Evolutionary conservation across 2,113 vertebrate genomes (phyloP).

Genomic region (Corynorhinus townsendii): DNA sequence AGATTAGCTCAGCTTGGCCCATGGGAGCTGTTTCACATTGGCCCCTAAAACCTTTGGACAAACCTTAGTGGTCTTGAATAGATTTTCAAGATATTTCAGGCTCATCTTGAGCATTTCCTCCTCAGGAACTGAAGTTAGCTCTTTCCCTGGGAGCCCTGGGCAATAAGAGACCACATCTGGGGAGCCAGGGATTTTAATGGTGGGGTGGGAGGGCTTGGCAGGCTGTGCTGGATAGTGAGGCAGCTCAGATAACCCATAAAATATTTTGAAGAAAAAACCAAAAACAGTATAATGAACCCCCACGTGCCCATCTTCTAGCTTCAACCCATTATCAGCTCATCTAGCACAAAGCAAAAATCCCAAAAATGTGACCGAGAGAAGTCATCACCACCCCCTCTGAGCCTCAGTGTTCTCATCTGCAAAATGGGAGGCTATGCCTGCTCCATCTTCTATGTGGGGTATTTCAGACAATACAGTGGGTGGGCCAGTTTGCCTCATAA

Average conservation of each 20-base stretch:
- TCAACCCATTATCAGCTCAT: background rate
- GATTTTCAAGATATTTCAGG: background rate
- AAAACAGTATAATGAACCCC: background rate
- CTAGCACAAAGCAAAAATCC: background rate
- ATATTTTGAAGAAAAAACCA: background rate
- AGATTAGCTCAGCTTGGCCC: background rate
- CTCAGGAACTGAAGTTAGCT: background rate
- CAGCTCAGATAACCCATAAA: background rate
- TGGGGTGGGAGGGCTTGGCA: background rate
- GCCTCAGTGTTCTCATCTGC: background rate
- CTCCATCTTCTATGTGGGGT: background rate
- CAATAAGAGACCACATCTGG: background rate
- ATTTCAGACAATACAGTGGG: background rate
- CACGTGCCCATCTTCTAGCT: background rate
- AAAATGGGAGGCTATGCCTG: background rate
- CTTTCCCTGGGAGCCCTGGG: background rate
- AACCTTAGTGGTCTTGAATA: background rate
- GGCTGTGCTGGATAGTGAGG: background rate
- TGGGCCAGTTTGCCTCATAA: background rate
- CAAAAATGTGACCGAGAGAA: background rate
- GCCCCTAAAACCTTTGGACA: background rate
- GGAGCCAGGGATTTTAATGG: background rate
- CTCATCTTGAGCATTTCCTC: background rate
- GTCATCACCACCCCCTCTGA: background rate
- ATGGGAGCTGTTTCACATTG: background rate